These are phyloP conservation scores for Actinostola sp. DNA, from an alignment of 92 coral and sea anemone genomes.

Conservation along the genomic window DNA sequence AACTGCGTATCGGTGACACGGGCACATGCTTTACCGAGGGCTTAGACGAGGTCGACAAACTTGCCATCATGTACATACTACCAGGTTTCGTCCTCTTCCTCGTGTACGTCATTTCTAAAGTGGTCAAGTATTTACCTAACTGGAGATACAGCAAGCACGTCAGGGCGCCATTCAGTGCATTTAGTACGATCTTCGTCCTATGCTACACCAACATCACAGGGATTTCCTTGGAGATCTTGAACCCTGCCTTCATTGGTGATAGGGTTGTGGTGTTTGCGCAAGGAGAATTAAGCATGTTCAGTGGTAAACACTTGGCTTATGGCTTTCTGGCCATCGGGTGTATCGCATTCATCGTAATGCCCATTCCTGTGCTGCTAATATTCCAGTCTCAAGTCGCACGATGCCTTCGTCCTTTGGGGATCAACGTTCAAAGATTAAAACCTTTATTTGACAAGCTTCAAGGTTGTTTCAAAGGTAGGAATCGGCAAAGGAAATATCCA, in stretches of 20 bases:
- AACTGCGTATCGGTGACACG: conserved; percentile 50
- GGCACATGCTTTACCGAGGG: conserved; percentile 81
- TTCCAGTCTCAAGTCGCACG: conserved; percentile 62
- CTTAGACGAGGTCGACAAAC: conserved; percentile 77
- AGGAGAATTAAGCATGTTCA: conserved; percentile 68
- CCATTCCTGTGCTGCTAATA: conserved; percentile 72
- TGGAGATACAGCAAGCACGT: conserved; percentile 70
- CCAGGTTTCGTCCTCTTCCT: conserved; percentile 76
- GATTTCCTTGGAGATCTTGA: conserved; percentile 78
- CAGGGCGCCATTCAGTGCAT: conserved; percentile 78
- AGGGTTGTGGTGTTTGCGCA: conserved; percentile 55
- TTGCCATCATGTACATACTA: conserved; percentile 74
- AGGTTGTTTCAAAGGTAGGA: conserved; percentile 74
- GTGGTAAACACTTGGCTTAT: conserved; percentile 74
- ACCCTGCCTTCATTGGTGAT: conserved; percentile 60
- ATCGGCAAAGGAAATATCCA: too few relatives aligned
- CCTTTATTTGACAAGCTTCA: conserved; percentile 88
- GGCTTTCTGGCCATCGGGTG: conserved; percentile 69
- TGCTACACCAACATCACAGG: conserved; percentile 92
- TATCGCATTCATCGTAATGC: conserved; percentile 63
- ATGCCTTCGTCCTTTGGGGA: conserved; percentile 51
- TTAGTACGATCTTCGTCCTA: conserved; percentile 88
- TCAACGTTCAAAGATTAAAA: conserved; percentile 57
- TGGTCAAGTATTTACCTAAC: conserved; percentile 62
- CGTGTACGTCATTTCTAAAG: conserved; percentile 55